Percentiles rank a stretch among this genome's conserved stretches.
phyloP scores from a whole-genome alignment of 1,140 invertebrate species.

The Akabosia matsudoensis region DNA sequence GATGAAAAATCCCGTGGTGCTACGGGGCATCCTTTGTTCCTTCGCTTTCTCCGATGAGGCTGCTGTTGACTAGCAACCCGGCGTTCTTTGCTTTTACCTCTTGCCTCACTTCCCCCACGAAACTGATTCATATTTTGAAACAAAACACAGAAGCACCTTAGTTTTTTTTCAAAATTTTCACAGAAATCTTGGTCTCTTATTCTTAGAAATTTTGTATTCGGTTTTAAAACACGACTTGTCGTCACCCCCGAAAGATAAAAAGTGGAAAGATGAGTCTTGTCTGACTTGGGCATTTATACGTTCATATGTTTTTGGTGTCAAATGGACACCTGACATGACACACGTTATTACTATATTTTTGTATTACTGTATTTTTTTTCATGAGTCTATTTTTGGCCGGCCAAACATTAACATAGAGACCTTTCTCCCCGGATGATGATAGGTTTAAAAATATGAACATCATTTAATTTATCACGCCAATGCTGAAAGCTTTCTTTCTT shows the following conservation, averaged over 20 bases:
- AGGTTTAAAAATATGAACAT: conserved; percentile 7
- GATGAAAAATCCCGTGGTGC: not conserved
- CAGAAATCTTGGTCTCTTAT: not conserved
- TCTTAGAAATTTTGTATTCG: not conserved
- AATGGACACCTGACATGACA: conserved; percentile 24
- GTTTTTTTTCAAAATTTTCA: not conserved
- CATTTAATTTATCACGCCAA: conserved; percentile 8
- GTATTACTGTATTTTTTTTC: not conserved
- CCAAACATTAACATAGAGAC: not conserved
- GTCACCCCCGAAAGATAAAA: not conserved
- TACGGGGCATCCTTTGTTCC: not conserved
- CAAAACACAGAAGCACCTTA: not conserved
- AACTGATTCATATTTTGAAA: not conserved
- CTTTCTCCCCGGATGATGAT: not conserved
- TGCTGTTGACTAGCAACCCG: not conserved
- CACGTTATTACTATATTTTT: not conserved
- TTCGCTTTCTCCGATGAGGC: not conserved
- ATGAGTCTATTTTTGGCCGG: not conserved
- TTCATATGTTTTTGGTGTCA: conserved; percentile 2
- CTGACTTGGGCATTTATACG: conserved; percentile 14
- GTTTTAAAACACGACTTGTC: not conserved
- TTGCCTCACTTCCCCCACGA: not conserved
- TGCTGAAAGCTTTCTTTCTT: conserved; percentile 10
- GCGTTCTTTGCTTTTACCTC: not conserved
- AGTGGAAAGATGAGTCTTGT: conserved; percentile 12